Base-by-base conservation (phyloP, 2,888 invertebrate species). In the Drosophila longiperda region DNA sequence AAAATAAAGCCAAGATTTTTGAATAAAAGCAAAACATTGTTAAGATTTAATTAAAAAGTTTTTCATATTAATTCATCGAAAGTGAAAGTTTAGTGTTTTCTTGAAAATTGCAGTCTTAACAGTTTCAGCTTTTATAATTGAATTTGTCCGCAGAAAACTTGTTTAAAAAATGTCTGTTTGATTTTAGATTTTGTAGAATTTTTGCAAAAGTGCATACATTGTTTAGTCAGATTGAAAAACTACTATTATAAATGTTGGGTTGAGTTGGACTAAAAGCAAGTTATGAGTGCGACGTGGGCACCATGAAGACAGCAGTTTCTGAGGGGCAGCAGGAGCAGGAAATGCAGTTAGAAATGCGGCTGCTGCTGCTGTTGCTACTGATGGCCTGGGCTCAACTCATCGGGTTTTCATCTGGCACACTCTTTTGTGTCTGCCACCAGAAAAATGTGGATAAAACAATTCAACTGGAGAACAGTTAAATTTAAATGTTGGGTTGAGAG, bases 201-300 rank as follows among this genome's bases (percentile, higher is more conserved):
- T 20, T 53, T 11, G 20, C 6, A 15, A 17, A 36, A 17, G 52
- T 50, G 52, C 42, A 50, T 59, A 34, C 50, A 20, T 52, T 65
- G 59, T 45, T 58, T 61, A 64, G 70, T 58, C 64, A 49, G 75
- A 42, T 62, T 60, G 71, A 66, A 65, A 76, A 74, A 75, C 75
- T 72, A 83, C 83, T 80, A 78, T 81, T 86, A 81, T 88, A 83
- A 88, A 79, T 88, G 81, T 77, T 26, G 66, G 73, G 29, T 29
- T 65, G 63, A 65, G 75, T 72, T 67, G 82, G 53, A 75, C 87
- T 68, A 75, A 78, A 73, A 70, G 77, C 69, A 57, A 84, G 78
- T 73, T 69, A 66, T 72, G 73, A 80, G 48, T 64, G 64, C 64
- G 53, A 73, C 76, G 64, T 76, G 80, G 49, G 23, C 42, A 20